Base-by-base conservation (phyloP, 1,140 invertebrate genomes). In the Tetragnatha versicolor region DNA sequence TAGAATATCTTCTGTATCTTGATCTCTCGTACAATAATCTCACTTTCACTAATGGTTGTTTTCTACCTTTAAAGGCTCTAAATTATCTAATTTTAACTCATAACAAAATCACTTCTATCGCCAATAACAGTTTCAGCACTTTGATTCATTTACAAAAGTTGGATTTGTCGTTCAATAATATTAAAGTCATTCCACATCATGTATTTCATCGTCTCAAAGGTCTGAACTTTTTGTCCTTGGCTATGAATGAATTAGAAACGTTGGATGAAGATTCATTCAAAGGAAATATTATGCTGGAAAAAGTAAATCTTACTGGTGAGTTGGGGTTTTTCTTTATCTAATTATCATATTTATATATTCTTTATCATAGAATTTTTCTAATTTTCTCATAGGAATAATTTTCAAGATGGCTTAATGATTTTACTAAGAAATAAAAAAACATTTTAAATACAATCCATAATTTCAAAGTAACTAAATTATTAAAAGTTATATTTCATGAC, bases 291-390 rank as follows among this genome's bases (percentile, higher is more conserved):
- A 70, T 53, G 25, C 22, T 79, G n/a, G 68, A 63, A 17, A 70
- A 63, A 65, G 47, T 79, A 17, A 79, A 79, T 31, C 47, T 79
- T 17, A 79, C 68, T 42, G 78, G 78, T 79, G 65, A 65, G 58
- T 39, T 14, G 42, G 39, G 17, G 7, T 20, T 49, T 49, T 22
- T 29, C 17, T 20, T 9, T 63, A 20, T n/a, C n/a, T n/a, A n/a
- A n/a, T n/a, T n/a, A n/a, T n/a, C n/a, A n/a, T n/a, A n/a, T n/a
- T n/a, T n/a, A n/a, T n/a, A n/a, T n/a, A n/a, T n/a, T n/a, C n/a
- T n/a, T n/a, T n/a, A n/a, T n/a, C n/a, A n/a, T n/a, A n/a, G n/a
- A n/a, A n/a, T n/a, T n/a, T n/a, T n/a, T n/a, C n/a, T n/a, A n/a
- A n/a, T n/a, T n/a, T n/a, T n/a, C n/a, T n/a, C n/a, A n/a, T n/a